Base-by-base conservation (phyloP, 2,797 vertebrate species). In the Champsocephalus gunnari region DNA sequence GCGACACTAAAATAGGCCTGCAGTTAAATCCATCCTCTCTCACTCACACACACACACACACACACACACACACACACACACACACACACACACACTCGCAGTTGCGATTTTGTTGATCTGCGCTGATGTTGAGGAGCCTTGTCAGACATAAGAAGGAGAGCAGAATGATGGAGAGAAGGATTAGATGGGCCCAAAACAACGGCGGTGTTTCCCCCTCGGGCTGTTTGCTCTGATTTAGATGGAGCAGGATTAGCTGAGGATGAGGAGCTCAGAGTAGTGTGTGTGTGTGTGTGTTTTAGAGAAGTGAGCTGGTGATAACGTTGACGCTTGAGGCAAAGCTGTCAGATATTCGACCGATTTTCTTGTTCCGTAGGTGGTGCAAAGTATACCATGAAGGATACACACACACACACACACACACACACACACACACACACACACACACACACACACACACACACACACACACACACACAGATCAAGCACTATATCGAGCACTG, bases 211-310 rank as follows among this genome's bases (percentile, higher is more conserved):
- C 71, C 74, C 87, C 89, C 74, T 63, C 3, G 13, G 90, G 89
- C 80, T 92, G 83, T 86, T 92, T 85, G 80, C 82, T 87, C 71
- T 65, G 85, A 85, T 90, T 88, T 82, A 88, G 89, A 92, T 91
- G 86, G 81, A 82, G 87, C 80, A 62, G 88, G 89, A 92, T 93
- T 92, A 92, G 59, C 71, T 77, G 83, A 84, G 89, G 80, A 90
- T 87, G 87, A 89, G 76, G 71, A 86, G 87, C 87, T 92, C 84
- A 80, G 77, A 70, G 87, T 59, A 9, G 62, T 56, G 73, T 76
- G 19, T 43, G 58, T 60, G 24, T 79, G 21, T 47, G 62, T 67
- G 61, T 66, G 64, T 75, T 60, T 45, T 75, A 45, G 82, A 86
- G 81, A 90, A 89, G 83, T 89, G 85, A 87, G 89, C 73, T 85